Evolutionary conservation across 2,888 invertebrate species (phyloP).

Genomic region (Steinernema hermaphroditum): DNA sequence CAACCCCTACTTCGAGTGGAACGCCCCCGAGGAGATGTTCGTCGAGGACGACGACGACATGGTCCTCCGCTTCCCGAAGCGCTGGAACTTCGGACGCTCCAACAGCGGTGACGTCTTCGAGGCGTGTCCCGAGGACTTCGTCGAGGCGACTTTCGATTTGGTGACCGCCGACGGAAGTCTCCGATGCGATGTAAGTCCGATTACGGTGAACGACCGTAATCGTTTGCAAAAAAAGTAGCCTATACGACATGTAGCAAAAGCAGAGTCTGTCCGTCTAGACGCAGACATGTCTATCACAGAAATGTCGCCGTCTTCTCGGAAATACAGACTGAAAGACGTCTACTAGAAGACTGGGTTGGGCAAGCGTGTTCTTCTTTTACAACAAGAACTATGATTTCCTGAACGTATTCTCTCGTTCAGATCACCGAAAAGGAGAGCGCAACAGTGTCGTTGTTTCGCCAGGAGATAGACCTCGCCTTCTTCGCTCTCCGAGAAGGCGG

Average conservation of each 20-base stretch:
- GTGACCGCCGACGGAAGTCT: constrained; percentile 54
- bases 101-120: constrained; percentile 21
- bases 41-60: constrained; percentile 34
- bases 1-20: constrained; percentile 47
- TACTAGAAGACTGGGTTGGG: too few species aligned
- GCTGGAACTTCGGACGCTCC: constrained; percentile 42
- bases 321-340: too few species aligned
- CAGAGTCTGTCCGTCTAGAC: too few species aligned
- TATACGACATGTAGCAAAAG: too few species aligned
- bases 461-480: constrained; percentile 43
- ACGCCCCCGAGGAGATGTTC: constrained; percentile 35
- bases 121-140: constrained; percentile 19
- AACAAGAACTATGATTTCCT: too few species aligned
- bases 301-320: too few species aligned
- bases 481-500: constrained; percentile 39
- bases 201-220: too few species aligned
- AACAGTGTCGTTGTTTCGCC: constrained; percentile 38
- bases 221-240: not conserved
- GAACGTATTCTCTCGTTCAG: constrained; percentile 36
- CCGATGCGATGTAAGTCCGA: constrained; percentile 41
- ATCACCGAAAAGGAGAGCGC: constrained; percentile 38
- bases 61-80: constrained; percentile 23
- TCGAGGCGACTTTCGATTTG: constrained; percentile 37
- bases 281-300: too few species aligned
- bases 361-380: too few species aligned